Conservation (phyloP, 2,113 vertebrate species). For the Neopipo cinnamomea region DNA sequence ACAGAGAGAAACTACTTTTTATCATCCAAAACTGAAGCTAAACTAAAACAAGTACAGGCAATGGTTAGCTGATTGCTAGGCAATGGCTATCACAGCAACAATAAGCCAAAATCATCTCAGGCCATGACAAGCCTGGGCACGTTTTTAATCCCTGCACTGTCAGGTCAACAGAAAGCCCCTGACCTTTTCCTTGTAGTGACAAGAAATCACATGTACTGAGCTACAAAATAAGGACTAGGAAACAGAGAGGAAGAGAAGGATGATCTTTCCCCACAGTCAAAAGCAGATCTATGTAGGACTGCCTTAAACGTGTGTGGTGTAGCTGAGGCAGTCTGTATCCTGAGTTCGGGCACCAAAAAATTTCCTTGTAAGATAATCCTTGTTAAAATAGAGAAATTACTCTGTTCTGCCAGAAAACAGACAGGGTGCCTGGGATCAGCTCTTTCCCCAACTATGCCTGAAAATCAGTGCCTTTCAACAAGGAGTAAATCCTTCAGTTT, state of each 20-base stretch:
- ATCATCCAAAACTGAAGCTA: neutral
- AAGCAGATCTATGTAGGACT: neutral
- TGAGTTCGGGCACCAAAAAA: neutral
- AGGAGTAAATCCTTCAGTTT: neutral
- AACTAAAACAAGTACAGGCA: neutral
- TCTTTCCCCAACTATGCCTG: neutral
- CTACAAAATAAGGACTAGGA: neutral
- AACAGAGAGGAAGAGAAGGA: neutral
- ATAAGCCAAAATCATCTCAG: neutral
- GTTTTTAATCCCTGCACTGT: neutral
- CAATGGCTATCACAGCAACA: neutral
- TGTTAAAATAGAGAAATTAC: neutral
- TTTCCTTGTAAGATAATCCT: neutral
- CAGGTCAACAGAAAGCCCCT: neutral
- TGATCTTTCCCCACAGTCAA: neutral
- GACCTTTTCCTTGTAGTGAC: neutral
- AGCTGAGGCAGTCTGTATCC: neutral
- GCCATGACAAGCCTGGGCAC: neutral
- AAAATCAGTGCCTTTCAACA: neutral
- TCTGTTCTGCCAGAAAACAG: neutral
- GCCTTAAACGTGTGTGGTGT: neutral
- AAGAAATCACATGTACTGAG: neutral
- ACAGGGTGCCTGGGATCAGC: neutral
- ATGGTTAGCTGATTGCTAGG: neutral
- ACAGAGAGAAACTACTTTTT: neutral